Evolutionary conservation across 2,888 invertebrate genomes (phyloP).

Genomic region (Plebejus melissa): DNA sequence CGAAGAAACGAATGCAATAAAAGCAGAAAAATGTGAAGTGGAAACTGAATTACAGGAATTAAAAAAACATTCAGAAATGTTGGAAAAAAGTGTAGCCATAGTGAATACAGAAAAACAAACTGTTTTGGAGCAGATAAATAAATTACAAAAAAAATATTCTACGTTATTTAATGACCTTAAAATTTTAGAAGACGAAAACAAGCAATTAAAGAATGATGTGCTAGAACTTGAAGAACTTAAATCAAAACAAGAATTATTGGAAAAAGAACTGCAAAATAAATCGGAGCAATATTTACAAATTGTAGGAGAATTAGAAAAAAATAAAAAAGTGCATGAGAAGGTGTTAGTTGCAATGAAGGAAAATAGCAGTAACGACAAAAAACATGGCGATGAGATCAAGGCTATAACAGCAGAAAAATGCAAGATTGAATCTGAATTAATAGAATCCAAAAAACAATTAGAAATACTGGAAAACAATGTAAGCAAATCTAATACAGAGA

Average conservation of each 20-base stretch:
- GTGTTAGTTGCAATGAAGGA: constrained; percentile 41
- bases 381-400: constrained; percentile 38
- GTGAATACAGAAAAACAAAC: constrained; percentile 31
- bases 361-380: constrained; percentile 36
- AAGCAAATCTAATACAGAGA: constrained; percentile 32
- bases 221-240: constrained; percentile 34
- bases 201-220: constrained; percentile 33
- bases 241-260: constrained; percentile 39
- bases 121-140: constrained; percentile 37
- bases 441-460: constrained; percentile 35
- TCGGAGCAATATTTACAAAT: constrained; percentile 39
- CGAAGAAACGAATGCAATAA: constrained; percentile 38
- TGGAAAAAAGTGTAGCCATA: constrained; percentile 32
- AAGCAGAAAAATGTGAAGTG: constrained; percentile 34
- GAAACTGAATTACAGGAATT: constrained; percentile 36
- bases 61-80: constrained; percentile 35
- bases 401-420: constrained; percentile 36
- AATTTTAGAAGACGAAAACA: constrained; percentile 37
- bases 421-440: constrained; percentile 34
- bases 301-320: constrained; percentile 40
- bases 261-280: constrained; percentile 42
- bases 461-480: constrained; percentile 33
- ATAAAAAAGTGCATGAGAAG: constrained; percentile 44
- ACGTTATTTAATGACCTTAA: constrained; percentile 32
- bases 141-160: constrained; percentile 39